These are phyloP conservation scores for Habrosyne pyritoides DNA, from an alignment of 2,888 invertebrate genomes.

Conservation along the genomic window DNA sequence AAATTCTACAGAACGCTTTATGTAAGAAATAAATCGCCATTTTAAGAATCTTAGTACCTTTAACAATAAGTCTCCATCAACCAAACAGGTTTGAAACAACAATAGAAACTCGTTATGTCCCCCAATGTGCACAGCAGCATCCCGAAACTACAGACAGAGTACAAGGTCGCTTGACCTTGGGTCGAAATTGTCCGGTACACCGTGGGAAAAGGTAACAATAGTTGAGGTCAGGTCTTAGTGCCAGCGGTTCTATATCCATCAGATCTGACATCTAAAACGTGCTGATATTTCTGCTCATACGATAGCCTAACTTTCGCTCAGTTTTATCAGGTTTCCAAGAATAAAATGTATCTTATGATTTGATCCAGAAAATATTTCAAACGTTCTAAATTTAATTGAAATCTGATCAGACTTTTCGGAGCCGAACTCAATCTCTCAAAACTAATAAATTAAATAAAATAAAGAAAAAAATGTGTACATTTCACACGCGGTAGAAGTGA, in stretches of 20 bases:
- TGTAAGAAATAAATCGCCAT: neutral
- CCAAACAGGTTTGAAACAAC: conserved; percentile 37
- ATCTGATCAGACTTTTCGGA: no score
- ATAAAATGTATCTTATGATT: no score
- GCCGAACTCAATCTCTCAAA: no score
- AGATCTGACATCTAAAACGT: no score
- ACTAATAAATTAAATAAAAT: no score
- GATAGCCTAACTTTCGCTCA: no score
- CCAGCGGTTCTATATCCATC: neutral
- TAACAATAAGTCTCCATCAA: conserved; percentile 15
- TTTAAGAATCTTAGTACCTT: conserved; percentile 11
- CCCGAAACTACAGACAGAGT: conserved; percentile 20
- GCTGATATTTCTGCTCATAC: no score
- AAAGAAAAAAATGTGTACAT: no score
- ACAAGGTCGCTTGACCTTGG: conserved; percentile 38
- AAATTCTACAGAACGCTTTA: neutral
- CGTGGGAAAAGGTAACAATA: conserved; percentile 42
- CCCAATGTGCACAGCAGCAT: conserved; percentile 35
- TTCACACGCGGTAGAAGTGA: no score
- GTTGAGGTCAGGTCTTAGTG: conserved; percentile 22
- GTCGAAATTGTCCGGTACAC: conserved; percentile 29
- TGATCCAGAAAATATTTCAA: no score
- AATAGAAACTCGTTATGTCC: conserved; percentile 24
- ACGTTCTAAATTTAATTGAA: no score
- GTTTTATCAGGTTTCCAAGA: no score